Conservation (phyloP, 2,113 vertebrate species). For the Pomatorhinus ruficollis region DNA sequence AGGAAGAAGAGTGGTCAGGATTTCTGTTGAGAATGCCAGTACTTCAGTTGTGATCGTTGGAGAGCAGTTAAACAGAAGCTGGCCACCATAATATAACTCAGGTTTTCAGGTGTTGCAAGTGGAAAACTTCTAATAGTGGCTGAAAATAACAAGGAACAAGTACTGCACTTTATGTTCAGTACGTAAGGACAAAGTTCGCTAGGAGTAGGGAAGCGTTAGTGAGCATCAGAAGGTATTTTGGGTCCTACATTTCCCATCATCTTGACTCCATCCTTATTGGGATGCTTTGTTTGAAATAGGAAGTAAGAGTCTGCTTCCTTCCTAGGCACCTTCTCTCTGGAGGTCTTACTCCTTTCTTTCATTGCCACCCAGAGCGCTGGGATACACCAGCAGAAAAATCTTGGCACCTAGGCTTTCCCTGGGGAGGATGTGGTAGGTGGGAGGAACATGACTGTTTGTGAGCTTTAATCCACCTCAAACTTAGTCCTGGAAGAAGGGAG, state of each 20-base stretch:
- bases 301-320: neutral
- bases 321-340: neutral
- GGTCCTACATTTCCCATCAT: neutral
- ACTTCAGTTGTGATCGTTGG: neutral
- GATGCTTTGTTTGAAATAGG: neutral
- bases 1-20: neutral
- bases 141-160: neutral
- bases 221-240: neutral
- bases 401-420: neutral
- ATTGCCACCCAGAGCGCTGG: accelerated
- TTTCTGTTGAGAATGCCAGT: neutral
- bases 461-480: neutral
- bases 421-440: neutral
- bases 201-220: neutral
- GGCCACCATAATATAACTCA: neutral
- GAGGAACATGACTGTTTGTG: neutral
- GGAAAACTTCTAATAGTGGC: neutral
- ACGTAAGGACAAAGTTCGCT: neutral
- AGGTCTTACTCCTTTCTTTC: neutral
- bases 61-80: neutral
- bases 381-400: neutral
- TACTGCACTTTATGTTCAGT: neutral
- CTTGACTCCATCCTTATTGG: neutral
- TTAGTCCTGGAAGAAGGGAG: neutral
- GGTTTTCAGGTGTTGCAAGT: neutral